Evolutionary conservation across 2,888 invertebrate genomes (phyloP).

Genomic region (Eilema griseolum): DNA sequence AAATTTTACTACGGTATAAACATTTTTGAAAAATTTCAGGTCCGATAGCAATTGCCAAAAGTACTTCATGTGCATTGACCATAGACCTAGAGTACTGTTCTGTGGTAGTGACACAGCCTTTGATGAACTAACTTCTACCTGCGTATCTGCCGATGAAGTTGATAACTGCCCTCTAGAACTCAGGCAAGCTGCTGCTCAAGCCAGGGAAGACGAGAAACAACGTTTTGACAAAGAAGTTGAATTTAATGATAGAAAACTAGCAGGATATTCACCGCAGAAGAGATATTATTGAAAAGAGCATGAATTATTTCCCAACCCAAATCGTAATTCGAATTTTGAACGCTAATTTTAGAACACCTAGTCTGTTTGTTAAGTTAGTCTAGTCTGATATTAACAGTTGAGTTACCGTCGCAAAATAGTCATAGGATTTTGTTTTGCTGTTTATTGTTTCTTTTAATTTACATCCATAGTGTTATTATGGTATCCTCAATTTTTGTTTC

Average conservation of each 20-base stretch:
- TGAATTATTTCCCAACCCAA: neutral
- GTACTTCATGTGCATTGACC: slow-evolving; percentile 92
- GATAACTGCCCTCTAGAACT: slow-evolving; percentile 88
- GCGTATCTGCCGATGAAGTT: slow-evolving; percentile 93
- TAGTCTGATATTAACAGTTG: slow-evolving; percentile 51
- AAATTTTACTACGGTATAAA: neutral
- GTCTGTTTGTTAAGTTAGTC: slow-evolving; percentile 42
- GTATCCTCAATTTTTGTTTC: neutral
- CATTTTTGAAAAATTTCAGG: slow-evolving; percentile 66
- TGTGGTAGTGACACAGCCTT: slow-evolving; percentile 93
- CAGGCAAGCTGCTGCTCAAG: slow-evolving; percentile 62
- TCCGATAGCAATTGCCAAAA: slow-evolving; percentile 90
- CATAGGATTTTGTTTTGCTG: slow-evolving; percentile 29
- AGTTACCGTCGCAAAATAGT: slow-evolving; percentile 48
- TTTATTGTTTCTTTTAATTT: slow-evolving; percentile 25
- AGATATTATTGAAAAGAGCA: neutral
- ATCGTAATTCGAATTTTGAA: neutral
- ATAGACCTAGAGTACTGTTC: slow-evolving; percentile 90
- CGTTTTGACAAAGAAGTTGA: slow-evolving; percentile 66
- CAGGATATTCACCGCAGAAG: slow-evolving; percentile 9
- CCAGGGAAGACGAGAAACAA: slow-evolving; percentile 68
- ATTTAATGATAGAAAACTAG: slow-evolving; percentile 47
- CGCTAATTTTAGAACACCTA: slow-evolving; percentile 28
- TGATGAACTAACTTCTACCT: slow-evolving; percentile 90
- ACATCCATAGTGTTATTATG: slow-evolving; percentile 13